Evolutionary conservation across 2,113 vertebrate species (phyloP), one percentile per base, ranked within the genome.

Genomic region (Cephalophus harveyi): DNA sequence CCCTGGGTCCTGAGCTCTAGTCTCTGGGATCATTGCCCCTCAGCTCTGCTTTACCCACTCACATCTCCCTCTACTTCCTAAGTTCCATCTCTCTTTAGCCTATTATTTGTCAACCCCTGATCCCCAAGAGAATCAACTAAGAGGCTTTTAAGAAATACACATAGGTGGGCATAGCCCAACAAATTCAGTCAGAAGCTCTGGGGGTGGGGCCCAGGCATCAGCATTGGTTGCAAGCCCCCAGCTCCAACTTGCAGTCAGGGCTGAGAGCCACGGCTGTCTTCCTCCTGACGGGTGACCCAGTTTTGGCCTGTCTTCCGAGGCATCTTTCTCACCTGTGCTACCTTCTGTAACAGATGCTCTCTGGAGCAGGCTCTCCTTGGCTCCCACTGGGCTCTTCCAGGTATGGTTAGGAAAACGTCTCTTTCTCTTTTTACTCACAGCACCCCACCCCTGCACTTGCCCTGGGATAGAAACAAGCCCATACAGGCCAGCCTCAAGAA

Each of bases 361-460:
- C 2, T 1, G 17, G 48, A 78, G 19, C 87, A 95, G 62, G 19
- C 67, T 83, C 83, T 54, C 48, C 92, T 90, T 50, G 55, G 40
- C 43, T 88, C 74, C 83, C 33, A 40, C 43, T 4, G 3, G 48
- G 74, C 43, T 92, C 88, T 78, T n/a, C 83, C 50, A 54, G 40
- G 30, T 30, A 76, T 79, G 86, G 67, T 96, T 83, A 95, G 81
- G 91, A 57, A 95, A 97, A 88, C 54, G 57, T 57, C 85, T 92
- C 90, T 91, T 94, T 74, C 88, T 78, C 54, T 67, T 95, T 96
- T 91, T 92, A 94, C 55, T 86, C 94, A 67, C 25, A 92, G 48
- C 12, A 28, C 40, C 13, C 74, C 25, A 27, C 8, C 21, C 7
- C 33, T 19, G 0, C 30, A 27, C 83, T 92, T 7, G 36, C 54